Base-by-base conservation (phyloP, 2,113 vertebrate genomes). In the Promerops cafer region DNA sequence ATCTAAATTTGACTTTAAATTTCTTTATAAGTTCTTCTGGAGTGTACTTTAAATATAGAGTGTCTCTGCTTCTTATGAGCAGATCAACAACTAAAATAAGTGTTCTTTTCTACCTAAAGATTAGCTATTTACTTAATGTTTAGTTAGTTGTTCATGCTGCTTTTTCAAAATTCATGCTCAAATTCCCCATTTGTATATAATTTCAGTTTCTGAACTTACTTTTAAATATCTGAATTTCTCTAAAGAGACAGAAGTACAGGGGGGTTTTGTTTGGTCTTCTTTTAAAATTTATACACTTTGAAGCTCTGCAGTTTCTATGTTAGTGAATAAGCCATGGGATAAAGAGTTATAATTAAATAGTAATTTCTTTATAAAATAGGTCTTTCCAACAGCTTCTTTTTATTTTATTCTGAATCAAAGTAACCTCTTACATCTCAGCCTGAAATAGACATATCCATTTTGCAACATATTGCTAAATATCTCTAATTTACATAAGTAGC, bases 271-370 rank as follows among this genome's bases (percentile, higher is more conserved):
- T 70, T 60, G 30, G 37, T 22, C 56, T 64, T 50, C 72, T 76
- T 50, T 16, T 49, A 71, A 50, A 64, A 74, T 94, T 74, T 94
- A 79, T 95, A 72, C 23, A 80, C 77, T 53, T 82, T 61, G 83
- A 94, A 96, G 83, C 14, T 28, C 75, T 92, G 74, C 45, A 59
- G 45, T 53, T 83, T 80, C 44, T 68, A 71, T 5, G 2, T 87
- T 93, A 94, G 70, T 91, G 82, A 95, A 86, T 57, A 59, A 96
- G 45, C 56, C 37, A 11, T 1, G 9, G 47, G 65, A 96, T 84
- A 71, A 94, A 89, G n/a, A 82, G 49, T 85, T 96, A 78, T 47
- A 95, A 95, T 79, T 95, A 96, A 96, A 88, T 21, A 44, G 71
- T 72, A 88, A 22, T 75, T 88, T 93, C 60, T 79, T 94, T 84